Base-by-base conservation (phyloP, 2,113 vertebrate genomes). In the Oreotrochilus melanogaster region DNA sequence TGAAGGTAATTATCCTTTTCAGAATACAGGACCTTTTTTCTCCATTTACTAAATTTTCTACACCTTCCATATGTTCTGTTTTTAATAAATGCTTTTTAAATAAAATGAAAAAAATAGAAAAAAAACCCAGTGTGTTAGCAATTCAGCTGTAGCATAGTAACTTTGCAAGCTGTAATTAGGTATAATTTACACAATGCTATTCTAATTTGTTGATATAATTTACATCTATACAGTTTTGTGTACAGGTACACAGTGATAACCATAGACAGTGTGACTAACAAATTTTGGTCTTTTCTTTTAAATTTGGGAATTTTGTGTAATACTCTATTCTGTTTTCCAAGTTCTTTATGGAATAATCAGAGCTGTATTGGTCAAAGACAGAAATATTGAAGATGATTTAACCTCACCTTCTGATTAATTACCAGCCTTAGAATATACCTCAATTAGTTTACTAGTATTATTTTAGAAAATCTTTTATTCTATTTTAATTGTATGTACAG, bases 1-100 rank as follows among this genome's bases (percentile, higher is more conserved):
- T 99, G 30, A 99, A 99, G 98, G 99, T 99, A 93, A 97, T 74
- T 33, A 28, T 30, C 15, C 12, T 84, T 86, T 73, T 57, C 45
- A 56, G 35, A 64, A 28, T 35, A 54, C 48, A 37, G 3, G 12
- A 1, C 18, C 18, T 1, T 84, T 30, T 82, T 79, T 82, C n/a
- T 89, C 45, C 25, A 57, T 0, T 42, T 65, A 31, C 4, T 57
- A 31, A 62, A 64, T 62, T 86, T 67, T 86, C 24, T 6, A 11
- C 76, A 7, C 18, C 9, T 89, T 47, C 42, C 11, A 61, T 9
- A 10, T 47, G 43, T 75, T 89, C 17, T 74, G 5, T 5, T 89
- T 82, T 86, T 66, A 83, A 65, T 57, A 78, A 33, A 85, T 79
- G 31, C 10, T 93, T 81, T 85, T 80, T 43, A 89, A 89, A 71